Percentiles rank a stretch among this genome's conserved stretches.
These are phyloP conservation scores for Bucorvus abyssinicus DNA, from an alignment of 2,797 vertebrate species.

Conservation along the genomic window DNA sequence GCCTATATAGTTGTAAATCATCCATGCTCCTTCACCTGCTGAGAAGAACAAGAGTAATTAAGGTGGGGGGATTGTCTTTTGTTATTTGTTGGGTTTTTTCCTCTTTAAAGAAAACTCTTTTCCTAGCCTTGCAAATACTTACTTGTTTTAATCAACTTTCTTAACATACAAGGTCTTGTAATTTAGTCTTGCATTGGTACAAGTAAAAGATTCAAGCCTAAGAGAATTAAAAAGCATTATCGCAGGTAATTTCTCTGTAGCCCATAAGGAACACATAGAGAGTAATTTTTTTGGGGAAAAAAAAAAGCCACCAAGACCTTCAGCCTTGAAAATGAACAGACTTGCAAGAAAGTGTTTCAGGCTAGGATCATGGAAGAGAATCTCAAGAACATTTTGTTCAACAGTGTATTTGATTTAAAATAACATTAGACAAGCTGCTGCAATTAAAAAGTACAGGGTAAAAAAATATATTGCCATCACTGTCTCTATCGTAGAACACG, in stretches of 20 bases:
- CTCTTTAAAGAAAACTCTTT: background rate
- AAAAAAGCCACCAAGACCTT: background rate
- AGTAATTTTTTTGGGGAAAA: background rate
- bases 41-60: background rate
- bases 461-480: background rate
- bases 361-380: background rate
- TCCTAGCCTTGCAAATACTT: background rate
- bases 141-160: background rate
- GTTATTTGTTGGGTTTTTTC: background rate
- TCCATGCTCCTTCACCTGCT: background rate
- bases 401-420: background rate
- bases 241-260: background rate
- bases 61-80: background rate
- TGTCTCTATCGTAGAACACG: background rate
- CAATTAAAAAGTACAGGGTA: background rate
- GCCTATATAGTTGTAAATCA: background rate
- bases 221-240: background rate
- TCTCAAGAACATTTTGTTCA: slow-evolving; percentile 5
- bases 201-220: background rate
- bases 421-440: background rate
- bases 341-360: background rate
- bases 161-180: background rate
- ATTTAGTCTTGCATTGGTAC: background rate
- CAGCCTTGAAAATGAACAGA: background rate
- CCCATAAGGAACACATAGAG: background rate